Evolutionary conservation across 37 sponge, comb jelly and placozoan genomes (phyloP).

Genomic region (Theonella swinhoei): DNA sequence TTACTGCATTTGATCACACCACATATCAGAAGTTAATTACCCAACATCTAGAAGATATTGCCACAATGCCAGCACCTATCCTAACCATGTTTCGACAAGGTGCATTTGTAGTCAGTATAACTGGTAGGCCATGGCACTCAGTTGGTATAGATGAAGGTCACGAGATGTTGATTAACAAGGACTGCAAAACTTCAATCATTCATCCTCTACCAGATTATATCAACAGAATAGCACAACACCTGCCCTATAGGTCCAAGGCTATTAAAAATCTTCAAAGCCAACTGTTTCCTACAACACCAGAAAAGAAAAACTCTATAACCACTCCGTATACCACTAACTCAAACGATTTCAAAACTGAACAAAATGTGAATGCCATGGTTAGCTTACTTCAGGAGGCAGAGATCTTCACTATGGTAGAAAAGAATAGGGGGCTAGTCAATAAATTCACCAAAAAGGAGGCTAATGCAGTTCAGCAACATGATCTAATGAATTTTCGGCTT

Average conservation of each 20-base stretch:
- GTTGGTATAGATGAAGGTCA: constrained; percentile 44
- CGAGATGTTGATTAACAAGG: no score
- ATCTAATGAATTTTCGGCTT: constrained; percentile 14
- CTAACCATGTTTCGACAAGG: constrained; percentile 14
- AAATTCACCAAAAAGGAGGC: constrained; percentile 17
- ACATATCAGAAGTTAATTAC: constrained; percentile 22
- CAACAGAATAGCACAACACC: constrained; percentile 8
- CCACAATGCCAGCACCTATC: constrained; percentile 1
- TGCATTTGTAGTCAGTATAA: neutral
- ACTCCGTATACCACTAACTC: neutral
- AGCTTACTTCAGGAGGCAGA: neutral
- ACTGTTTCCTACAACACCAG: neutral
- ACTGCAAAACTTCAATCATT: no score
- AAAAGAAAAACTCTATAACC: neutral
- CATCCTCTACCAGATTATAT: constrained; percentile 11
- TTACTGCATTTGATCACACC: constrained; percentile 27
- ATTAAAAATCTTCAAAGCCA: neutral
- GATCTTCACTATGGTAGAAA: neutral
- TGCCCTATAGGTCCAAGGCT: constrained; percentile 7
- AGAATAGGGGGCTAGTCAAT: constrained; percentile 1
- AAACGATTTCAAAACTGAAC: constrained; percentile 2
- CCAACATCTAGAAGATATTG: constrained; percentile 14
- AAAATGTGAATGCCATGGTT: neutral
- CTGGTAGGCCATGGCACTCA: no score
- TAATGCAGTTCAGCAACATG: neutral